A percentile compares a stretch with the other conserved stretches of the same genome.
phyloP scores from a whole-genome alignment of 2,113 vertebrate genomes.

The Etia nguti region DNA sequence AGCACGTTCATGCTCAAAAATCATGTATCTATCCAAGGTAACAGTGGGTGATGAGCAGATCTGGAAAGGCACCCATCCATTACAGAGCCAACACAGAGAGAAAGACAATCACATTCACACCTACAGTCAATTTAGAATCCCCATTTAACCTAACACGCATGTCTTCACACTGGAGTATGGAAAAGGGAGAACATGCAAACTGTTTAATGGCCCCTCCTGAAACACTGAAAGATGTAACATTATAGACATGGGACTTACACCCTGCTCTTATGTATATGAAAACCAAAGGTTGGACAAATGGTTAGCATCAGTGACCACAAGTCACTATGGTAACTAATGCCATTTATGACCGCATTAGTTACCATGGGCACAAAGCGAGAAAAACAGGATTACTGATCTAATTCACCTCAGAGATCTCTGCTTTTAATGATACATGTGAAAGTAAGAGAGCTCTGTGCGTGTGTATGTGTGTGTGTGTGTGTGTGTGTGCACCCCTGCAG shows the following conservation, averaged over 20 bases:
- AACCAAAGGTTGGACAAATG: not conserved
- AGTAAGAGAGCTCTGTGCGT: not conserved
- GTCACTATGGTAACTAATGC: not conserved
- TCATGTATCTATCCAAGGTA: not conserved
- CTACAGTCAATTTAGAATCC: not conserved
- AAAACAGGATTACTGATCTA: not conserved
- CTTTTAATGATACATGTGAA: not conserved
- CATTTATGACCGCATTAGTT: not conserved
- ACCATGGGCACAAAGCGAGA: not conserved
- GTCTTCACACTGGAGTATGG: not conserved
- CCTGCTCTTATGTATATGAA: not conserved
- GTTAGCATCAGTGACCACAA: not conserved
- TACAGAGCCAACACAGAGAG: not conserved
- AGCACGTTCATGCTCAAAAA: not conserved
- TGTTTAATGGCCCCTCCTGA: not conserved
- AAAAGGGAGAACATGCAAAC: not conserved
- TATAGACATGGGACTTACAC: not conserved
- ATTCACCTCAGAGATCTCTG: not conserved
- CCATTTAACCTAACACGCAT: not conserved
- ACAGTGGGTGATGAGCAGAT: not conserved
- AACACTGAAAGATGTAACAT: not conserved
- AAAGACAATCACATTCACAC: not conserved
- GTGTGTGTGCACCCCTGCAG: not conserved
- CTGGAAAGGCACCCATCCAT: not conserved
- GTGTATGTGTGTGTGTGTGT: not conserved